Evolutionary conservation across 2,113 vertebrate genomes (phyloP), one percentile per base, ranked within the genome.

Genomic region (Alectura lathami): DNA sequence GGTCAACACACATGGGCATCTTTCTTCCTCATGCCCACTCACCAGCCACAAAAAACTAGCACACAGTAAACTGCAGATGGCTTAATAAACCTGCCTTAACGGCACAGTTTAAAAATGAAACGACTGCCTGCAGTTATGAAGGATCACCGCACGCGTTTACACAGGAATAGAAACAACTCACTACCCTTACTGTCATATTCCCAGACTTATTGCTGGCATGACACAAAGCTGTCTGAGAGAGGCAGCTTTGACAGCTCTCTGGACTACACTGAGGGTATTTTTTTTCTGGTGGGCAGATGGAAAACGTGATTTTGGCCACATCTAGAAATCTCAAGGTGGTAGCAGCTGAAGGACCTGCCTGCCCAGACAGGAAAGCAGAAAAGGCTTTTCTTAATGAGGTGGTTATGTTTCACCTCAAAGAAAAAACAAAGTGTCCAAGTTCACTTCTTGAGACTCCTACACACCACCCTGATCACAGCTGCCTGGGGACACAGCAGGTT

Each of bases 101-200:
- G 77, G 14, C 9, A 27, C 4, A 9, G 13, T 42, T 86, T 63
- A 70, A 62, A 89, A 74, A 64, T 8, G 2, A 51, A 70, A 3
- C 4, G 6, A 45, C 18, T 45, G 36, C 24, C 27, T 51, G 38
- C n/a, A 66, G 26, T 64, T 68, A 68, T 3, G 14, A 7, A 73
- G 16, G 27, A 63, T 51, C 64, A 54, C 30, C 2, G 17, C 29
- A 64, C 3, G 38, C 0, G 1, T 66, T 74, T 83, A 51, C 50
- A 86, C 6, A 53, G 15, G 7, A 57, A 69, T 1, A 82, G 20
- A 40, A 8, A 8, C 42, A 78, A 79, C 22, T 57, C 40, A 21
- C 1, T 0, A 29, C 7, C 5, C 17, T 4, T 10, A 10, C 42
- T 23, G 14, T 54, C 11, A 0, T 8, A 50, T 23, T n/a, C 86